Percentiles rank a stretch among this genome's conserved stretches.
phyloP scores from a whole-genome alignment of 2,888 invertebrate species.

The Hypomecis atomaria region DNA sequence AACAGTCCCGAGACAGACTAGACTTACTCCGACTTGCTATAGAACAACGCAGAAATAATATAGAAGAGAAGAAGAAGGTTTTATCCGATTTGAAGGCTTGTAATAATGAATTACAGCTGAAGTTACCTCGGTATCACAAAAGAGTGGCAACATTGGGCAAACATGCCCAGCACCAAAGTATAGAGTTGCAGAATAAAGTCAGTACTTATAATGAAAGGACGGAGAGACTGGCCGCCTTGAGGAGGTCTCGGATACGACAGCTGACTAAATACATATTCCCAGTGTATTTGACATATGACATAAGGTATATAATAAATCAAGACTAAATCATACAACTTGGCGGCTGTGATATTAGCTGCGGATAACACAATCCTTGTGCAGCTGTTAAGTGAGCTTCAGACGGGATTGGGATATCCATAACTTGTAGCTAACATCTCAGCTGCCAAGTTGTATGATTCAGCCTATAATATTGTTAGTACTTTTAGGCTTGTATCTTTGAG shows the following conservation, averaged over 20 bases:
- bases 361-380: not conserved
- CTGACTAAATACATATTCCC: conserved; percentile 79
- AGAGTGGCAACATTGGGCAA: conserved; percentile 68
- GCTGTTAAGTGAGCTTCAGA: too few species aligned
- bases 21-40: conserved; percentile 74
- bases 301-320: too few species aligned
- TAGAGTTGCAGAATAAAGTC: conserved; percentile 66
- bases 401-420: too few species aligned
- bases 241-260: conserved; percentile 74
- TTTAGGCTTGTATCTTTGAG: too few species aligned
- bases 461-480: too few species aligned
- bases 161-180: conserved; percentile 64
- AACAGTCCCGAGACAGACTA: conserved; percentile 72
- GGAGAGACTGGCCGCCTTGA: conserved; percentile 63
- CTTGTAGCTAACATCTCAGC: too few species aligned
- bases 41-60: conserved; percentile 68
- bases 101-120: conserved; percentile 69
- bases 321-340: too few species aligned
- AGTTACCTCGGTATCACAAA: conserved; percentile 76
- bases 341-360: too few species aligned
- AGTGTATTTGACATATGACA: conserved; percentile 77
- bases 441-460: too few species aligned
- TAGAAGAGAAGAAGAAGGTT: conserved; percentile 64
- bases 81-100: conserved; percentile 58
- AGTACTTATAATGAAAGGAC: conserved; percentile 63